phyloP scores from a whole-genome alignment of 1,140 invertebrate species.

The Trichonephila clavata region DNA sequence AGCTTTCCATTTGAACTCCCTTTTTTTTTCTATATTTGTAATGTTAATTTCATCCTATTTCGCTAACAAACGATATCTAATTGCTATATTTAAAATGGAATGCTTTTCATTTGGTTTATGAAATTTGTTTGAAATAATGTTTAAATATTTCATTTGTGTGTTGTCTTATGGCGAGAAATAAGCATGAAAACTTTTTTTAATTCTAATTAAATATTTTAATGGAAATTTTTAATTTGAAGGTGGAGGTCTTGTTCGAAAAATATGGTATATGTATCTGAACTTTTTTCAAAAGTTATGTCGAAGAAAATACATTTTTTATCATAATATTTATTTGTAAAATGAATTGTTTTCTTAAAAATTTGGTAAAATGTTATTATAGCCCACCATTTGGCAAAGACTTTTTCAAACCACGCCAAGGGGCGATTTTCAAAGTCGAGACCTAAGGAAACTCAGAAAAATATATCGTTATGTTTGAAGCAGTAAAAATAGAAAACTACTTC shows the following conservation, averaged over 20 bases:
- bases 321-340: not conserved
- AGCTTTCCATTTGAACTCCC: not conserved
- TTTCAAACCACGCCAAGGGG: too few species aligned
- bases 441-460: too few species aligned
- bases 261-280: too few species aligned
- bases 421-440: too few species aligned
- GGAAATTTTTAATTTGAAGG: not conserved
- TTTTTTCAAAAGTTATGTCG: too few species aligned
- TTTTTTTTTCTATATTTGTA: not conserved
- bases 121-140: not conserved
- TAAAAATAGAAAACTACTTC: too few species aligned
- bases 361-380: too few species aligned
- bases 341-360: too few species aligned
- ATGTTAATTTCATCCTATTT: constrained; percentile 10
- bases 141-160: not conserved
- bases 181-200: not conserved
- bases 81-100: not conserved
- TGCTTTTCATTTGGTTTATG: not conserved
- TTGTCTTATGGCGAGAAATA: not conserved
- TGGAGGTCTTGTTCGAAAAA: too few species aligned
- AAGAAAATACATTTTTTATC: too few species aligned
- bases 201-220: not conserved
- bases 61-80: not conserved
- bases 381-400: too few species aligned
- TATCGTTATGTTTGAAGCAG: too few species aligned